These are phyloP conservation scores for Pseudonaja textilis DNA, from an alignment of 2,113 vertebrate genomes.

Conservation along the genomic window DNA sequence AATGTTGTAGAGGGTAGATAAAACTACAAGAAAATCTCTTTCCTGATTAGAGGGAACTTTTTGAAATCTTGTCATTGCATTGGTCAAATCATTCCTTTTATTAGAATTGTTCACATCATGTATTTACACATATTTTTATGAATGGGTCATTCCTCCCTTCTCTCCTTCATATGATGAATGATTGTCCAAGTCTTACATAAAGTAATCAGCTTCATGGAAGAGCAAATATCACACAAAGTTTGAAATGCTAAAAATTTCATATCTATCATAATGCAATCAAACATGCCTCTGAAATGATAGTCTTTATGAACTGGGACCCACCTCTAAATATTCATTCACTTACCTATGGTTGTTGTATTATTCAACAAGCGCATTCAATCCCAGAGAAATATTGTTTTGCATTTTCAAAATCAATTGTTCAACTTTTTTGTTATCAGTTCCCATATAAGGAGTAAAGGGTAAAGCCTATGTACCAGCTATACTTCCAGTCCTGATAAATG, in stretches of 20 bases:
- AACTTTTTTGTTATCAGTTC: neutral
- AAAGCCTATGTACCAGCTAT: neutral
- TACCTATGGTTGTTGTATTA: neutral
- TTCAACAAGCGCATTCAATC: neutral
- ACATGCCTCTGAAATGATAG: neutral
- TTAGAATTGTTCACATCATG: neutral
- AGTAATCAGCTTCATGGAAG: neutral
- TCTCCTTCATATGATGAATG: neutral
- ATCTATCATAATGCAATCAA: neutral
- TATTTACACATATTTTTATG: neutral
- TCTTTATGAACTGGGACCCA: neutral
- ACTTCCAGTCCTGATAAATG: neutral
- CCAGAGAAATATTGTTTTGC: neutral
- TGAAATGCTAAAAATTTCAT: neutral
- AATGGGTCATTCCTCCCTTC: neutral
- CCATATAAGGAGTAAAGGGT: neutral
- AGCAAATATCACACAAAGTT: neutral
- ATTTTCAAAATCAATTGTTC: neutral
- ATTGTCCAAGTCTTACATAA: neutral
- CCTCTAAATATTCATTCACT: neutral
- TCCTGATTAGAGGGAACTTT: neutral
- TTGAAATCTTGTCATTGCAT: neutral
- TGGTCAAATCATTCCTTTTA: neutral
- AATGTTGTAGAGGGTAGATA: neutral
- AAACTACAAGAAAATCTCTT: neutral